These are phyloP conservation scores for Leuciscus waleckii DNA, from an alignment of 2,797 vertebrate species.

Conservation along the genomic window DNA sequence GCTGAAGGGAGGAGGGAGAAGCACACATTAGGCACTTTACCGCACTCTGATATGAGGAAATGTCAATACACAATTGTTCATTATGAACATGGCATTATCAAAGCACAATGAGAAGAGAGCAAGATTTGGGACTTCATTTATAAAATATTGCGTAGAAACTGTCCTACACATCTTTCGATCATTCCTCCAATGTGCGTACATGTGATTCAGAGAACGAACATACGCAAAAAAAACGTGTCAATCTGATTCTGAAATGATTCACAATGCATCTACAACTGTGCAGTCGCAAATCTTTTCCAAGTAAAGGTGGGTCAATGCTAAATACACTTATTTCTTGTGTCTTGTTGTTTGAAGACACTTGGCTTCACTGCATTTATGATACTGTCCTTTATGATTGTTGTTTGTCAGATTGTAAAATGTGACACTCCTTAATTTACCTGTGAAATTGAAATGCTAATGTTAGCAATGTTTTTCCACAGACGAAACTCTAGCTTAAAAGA, in stretches of 20 bases:
- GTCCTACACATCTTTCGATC: background rate
- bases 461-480: background rate
- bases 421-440: background rate
- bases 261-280: background rate
- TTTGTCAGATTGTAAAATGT: background rate
- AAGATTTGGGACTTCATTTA: background rate
- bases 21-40: conserved; percentile 51
- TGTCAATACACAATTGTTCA: conserved; percentile 18
- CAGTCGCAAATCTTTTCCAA: background rate
- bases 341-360: background rate
- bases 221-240: background rate
- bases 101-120: background rate
- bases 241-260: background rate
- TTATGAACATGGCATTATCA: background rate
- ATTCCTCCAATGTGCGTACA: background rate
- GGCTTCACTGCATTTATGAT: too few relatives aligned
- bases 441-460: background rate
- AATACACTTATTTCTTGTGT: background rate
- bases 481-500: background rate
- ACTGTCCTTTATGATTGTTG: too few relatives aligned
- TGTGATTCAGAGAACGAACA: background rate
- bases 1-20: conserved; percentile 71
- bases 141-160: background rate
- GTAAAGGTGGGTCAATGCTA: background rate
- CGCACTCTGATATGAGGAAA: background rate